These are phyloP conservation scores for Liparis tanakae DNA, from an alignment of 2,797 vertebrate species.

Conservation along the genomic window DNA sequence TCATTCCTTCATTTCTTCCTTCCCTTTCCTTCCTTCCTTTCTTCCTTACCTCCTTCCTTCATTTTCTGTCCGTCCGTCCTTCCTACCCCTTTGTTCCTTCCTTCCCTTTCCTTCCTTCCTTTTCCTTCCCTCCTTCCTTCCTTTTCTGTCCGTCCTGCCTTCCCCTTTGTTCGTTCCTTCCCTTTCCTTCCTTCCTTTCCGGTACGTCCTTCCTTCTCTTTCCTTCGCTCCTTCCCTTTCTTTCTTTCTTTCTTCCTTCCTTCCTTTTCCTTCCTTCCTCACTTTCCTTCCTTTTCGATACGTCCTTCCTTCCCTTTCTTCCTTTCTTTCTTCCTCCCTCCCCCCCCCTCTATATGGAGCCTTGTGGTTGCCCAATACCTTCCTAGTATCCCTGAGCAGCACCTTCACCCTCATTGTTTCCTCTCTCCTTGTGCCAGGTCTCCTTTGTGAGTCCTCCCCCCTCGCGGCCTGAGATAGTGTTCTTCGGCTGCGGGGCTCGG, in stretches of 20 bases:
- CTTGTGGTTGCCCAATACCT: conserved; percentile 69
- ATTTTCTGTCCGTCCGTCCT: no score
- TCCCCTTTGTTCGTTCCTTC: no score
- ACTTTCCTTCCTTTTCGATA: conserved; percentile 21
- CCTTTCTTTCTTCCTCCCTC: conserved; percentile 38
- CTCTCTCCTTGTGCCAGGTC: conserved; percentile 77
- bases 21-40: no score
- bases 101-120: conserved; percentile 28
- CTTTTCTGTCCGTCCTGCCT: background rate
- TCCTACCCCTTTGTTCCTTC: no score
- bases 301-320: conserved; percentile 32
- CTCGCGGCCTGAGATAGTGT: conserved; percentile 76
- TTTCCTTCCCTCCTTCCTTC: background rate
- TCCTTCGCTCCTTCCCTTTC: no score
- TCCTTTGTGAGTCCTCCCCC: conserved; percentile 76
- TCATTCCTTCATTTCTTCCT: no score
- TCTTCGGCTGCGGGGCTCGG: conserved; percentile 78
- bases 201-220: no score
- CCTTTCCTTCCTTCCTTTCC: no score
- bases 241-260: conserved; percentile 28
- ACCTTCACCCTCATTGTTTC: conserved; percentile 79
- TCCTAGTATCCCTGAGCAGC: conserved; percentile 78
- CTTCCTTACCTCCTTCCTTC: no score
- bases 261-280: conserved; percentile 31
- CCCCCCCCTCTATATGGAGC: conserved; percentile 58